Evolutionary conservation across 1,140 invertebrate genomes (phyloP), one percentile per base, ranked within the genome.

Genomic region (Onthophagus taurus): DNA sequence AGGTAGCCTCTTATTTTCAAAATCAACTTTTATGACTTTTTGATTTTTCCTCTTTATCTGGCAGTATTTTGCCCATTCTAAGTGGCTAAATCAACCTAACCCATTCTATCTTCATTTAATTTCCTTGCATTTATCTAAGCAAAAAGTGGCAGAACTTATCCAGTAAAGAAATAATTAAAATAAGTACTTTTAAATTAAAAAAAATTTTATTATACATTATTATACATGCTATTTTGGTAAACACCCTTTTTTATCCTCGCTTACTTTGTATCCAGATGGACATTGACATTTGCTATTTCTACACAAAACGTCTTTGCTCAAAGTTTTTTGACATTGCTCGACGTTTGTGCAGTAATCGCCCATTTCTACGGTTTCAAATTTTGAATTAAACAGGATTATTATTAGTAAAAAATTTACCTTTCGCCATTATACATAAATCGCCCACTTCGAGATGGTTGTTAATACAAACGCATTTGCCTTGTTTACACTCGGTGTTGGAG

Each of bases 261-360:
- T 26, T 26, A n/a, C 6, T 26, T 26, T n/a, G 18, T 23, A 4
- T n/a, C 12, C 23, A 6, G 19, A 13, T 11, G 36, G 12, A 24
- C 36, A 39, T 13, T 39, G 19, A 13, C 36, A 39, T 23, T 12
- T 4, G 7, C 21, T 26, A 12, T 39, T 39, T 13, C 36, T 13
- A 16, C 36, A 39, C 21, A 12, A 12, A 9, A 39, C 36, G 4
- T 12, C 24, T n/a, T n/a, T n/a, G n/a, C n/a, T n/a, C n/a, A n/a
- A n/a, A 11, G 5, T 5, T 2, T 12, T 12, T 13, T 23, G 24
- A 39, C 36, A 39, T 9, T 39, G 18, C 13, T 18, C 11, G 8
- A 7, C 8, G 9, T 12, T 13, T 5, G 21, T 39, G 24, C 36
- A 39, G 7, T 17, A 3, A 23, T 39, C 36, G 11, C 36, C 36